Conservation (phyloP, 1,140 invertebrate genomes). For the Drosophila nigromelanica region DNA sequence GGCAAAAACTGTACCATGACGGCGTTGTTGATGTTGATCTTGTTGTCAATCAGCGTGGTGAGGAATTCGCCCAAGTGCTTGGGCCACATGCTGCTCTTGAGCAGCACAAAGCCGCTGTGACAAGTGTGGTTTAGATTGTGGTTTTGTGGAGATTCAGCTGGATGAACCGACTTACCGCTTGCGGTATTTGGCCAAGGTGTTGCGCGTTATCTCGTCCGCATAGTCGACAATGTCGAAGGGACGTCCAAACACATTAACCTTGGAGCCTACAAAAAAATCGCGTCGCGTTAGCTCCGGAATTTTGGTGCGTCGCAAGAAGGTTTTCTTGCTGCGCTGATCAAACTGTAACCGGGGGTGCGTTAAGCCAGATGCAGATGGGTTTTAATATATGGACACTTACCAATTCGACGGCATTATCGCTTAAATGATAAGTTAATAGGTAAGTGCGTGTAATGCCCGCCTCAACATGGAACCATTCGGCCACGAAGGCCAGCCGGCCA, state of each 20-base stretch:
- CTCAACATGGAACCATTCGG: constrained; percentile 93
- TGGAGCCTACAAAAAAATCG: constrained; percentile 91
- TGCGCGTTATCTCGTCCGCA: constrained; percentile 88
- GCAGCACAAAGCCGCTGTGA: constrained; percentile 90
- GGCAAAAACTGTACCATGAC: constrained; percentile 88
- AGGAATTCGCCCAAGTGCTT: constrained; percentile 90
- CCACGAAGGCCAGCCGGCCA: constrained; percentile 86
- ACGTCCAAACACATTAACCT: constrained; percentile 90
- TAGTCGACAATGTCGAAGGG: constrained; percentile 91
- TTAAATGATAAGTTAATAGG: constrained; percentile 89
- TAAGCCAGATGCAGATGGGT: background rate
- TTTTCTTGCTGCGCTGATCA: constrained; percentile 89
- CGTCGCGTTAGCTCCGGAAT: constrained; percentile 88
- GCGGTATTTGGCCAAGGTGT: constrained; percentile 86
- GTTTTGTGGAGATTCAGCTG: background rate
- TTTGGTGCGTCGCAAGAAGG: constrained; percentile 90
- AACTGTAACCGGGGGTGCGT: constrained; percentile 85
- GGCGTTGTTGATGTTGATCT: constrained; percentile 89
- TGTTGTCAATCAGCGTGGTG: constrained; percentile 87
- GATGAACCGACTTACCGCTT: constrained; percentile 85
- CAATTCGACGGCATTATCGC: constrained; percentile 91
- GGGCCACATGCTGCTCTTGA: constrained; percentile 89
- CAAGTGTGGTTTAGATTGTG: background rate
- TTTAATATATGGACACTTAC: constrained; percentile 81
- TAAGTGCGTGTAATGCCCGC: constrained; percentile 89